Conservation (phyloP, 2,797 vertebrate genomes). For the Anisognathus igniventris region DNA sequence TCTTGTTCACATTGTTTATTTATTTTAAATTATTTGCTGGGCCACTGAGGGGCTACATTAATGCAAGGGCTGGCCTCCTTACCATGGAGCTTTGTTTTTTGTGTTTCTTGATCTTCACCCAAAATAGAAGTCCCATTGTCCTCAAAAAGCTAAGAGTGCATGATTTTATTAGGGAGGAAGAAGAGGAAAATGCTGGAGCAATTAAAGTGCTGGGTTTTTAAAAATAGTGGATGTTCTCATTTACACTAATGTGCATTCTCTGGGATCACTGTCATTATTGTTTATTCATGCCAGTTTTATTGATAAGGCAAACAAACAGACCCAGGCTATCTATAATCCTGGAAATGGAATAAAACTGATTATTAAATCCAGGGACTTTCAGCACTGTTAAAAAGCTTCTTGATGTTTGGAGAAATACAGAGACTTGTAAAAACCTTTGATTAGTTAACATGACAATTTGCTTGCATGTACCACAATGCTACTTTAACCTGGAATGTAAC, state of each 20-base stretch:
- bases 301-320: neutral
- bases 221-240: neutral
- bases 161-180: neutral
- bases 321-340: neutral
- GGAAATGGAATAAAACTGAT: neutral
- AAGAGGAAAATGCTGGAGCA: neutral
- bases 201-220: neutral
- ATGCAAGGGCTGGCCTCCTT: neutral
- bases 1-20: slow-evolving; percentile 6
- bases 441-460: neutral
- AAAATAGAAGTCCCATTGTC: neutral
- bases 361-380: neutral
- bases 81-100: neutral
- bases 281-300: neutral
- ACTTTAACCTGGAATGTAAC: neutral
- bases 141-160: neutral
- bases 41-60: neutral
- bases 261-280: neutral
- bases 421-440: neutral
- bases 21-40: slow-evolving; percentile 3
- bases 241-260: neutral
- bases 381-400: neutral
- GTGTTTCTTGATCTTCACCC: neutral
- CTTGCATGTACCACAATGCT: neutral
- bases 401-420: neutral